phyloP scores from a whole-genome alignment of 2,113 vertebrate genomes.

The Pygoscelis antarcticus region DNA sequence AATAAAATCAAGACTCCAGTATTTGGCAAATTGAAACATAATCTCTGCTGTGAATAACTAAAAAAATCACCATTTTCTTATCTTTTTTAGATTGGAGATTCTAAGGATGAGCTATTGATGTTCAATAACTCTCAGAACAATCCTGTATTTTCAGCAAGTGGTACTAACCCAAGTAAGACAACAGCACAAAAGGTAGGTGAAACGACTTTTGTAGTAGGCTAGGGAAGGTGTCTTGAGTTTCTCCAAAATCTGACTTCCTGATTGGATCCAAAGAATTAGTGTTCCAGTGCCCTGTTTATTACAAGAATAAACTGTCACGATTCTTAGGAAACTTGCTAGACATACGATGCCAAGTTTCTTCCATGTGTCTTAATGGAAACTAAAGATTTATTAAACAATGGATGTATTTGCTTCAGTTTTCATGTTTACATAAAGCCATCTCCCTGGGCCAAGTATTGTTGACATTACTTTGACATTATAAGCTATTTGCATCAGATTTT shows the following conservation, averaged over 20 bases:
- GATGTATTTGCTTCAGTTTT: background rate
- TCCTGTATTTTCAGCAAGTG: conserved; percentile 59
- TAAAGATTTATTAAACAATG: background rate
- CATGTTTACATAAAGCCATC: background rate
- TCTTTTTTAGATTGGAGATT: conserved; percentile 81
- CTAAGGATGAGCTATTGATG: conserved; percentile 82
- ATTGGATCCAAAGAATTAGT: background rate
- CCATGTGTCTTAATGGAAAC: background rate
- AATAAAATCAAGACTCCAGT: background rate
- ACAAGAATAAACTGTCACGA: background rate
- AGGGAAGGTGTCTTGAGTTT: background rate
- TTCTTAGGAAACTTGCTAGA: background rate
- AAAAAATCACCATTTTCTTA: background rate
- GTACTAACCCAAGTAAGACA: conserved; percentile 56
- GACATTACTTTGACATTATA: background rate
- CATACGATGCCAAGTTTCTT: background rate
- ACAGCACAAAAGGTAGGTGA: conserved; percentile 76
- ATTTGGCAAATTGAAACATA: background rate
- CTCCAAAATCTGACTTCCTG: background rate
- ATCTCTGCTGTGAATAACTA: background rate
- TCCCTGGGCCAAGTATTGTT: background rate
- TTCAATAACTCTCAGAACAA: conserved; percentile 76
- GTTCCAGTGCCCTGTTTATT: background rate
- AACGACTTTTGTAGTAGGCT: background rate
- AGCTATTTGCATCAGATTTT: background rate